These are phyloP conservation scores for Sternotherus odoratus DNA, from an alignment of 2,797 vertebrate genomes.

Conservation along the genomic window DNA sequence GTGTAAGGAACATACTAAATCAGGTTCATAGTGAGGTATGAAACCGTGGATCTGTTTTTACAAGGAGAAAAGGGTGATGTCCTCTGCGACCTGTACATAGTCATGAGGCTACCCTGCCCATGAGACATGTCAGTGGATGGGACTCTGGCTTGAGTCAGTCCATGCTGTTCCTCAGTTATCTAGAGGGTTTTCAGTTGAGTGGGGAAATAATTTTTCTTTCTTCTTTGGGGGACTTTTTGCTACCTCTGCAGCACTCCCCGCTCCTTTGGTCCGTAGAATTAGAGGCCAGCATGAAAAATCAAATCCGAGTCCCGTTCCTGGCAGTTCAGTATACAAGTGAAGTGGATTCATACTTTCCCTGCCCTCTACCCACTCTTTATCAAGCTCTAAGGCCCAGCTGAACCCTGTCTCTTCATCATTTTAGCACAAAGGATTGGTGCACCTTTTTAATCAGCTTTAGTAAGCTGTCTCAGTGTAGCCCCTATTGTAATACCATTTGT, in stretches of 20 bases:
- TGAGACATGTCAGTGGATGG: background rate
- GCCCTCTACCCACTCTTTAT: background rate
- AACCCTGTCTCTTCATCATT: background rate
- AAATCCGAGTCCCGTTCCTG: background rate
- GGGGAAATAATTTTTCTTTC: background rate
- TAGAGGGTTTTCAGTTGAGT: background rate
- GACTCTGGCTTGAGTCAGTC: background rate
- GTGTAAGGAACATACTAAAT: background rate
- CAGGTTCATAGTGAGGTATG: background rate
- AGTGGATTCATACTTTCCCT: background rate
- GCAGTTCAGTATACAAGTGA: background rate
- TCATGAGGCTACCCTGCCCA: background rate
- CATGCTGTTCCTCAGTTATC: background rate
- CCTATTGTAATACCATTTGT: background rate
- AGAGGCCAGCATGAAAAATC: constrained; percentile 24
- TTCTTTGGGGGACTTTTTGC: background rate
- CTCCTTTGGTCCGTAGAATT: constrained; percentile 24
- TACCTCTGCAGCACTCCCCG: background rate
- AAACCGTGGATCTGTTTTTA: background rate
- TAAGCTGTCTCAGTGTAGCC: constrained; percentile 7
- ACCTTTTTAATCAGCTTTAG: background rate
- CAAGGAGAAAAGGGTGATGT: background rate
- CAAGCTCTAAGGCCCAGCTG: background rate
- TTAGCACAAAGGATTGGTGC: background rate
- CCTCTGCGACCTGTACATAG: background rate